Evolutionary conservation across 2,888 invertebrate species (phyloP).

Genomic region (Ormyrus labotus): DNA sequence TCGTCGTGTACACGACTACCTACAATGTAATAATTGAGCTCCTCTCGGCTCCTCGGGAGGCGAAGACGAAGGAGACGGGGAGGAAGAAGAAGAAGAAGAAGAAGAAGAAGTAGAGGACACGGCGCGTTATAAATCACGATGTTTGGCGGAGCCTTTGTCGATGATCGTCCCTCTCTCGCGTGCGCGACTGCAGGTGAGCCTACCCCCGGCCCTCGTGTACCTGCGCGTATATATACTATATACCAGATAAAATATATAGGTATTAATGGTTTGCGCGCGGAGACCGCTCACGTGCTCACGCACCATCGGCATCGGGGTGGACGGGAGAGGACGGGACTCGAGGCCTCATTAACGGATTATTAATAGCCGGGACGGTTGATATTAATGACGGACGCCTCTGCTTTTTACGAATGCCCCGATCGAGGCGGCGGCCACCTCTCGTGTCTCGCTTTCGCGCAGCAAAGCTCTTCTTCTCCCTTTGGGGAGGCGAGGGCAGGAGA

Average conservation of each 20-base stretch:
- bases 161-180: slow-evolving; percentile 33
- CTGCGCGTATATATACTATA: background rate
- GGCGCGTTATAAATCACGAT: slow-evolving; percentile 67
- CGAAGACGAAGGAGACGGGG: too few relatives aligned
- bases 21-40: slow-evolving; percentile 55
- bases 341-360: slow-evolving; percentile 74
- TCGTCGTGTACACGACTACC: slow-evolving; percentile 53
- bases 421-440: slow-evolving; percentile 44
- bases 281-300: slow-evolving; percentile 42
- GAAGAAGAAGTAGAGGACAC: slow-evolving; percentile 51
- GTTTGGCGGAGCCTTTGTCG: slow-evolving; percentile 55
- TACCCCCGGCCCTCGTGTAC: background rate
- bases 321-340: slow-evolving; percentile 51
- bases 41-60: background rate
- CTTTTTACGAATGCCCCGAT: slow-evolving; percentile 51
- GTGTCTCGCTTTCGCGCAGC: slow-evolving; percentile 36
- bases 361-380: slow-evolving; percentile 71
- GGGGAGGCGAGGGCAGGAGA: slow-evolving; percentile 32
- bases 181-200: slow-evolving; percentile 40
- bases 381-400: slow-evolving; percentile 71
- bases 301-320: slow-evolving; percentile 6
- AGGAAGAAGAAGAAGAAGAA: background rate
- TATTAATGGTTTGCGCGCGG: background rate
- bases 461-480: slow-evolving; percentile 20
- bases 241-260: slow-evolving; percentile 21